A percentile compares a stretch with the other conserved stretches of the same genome.
Evolutionary conservation across 2,888 invertebrate genomes (phyloP).

Genomic region (Himalopsyche tibetana): DNA sequence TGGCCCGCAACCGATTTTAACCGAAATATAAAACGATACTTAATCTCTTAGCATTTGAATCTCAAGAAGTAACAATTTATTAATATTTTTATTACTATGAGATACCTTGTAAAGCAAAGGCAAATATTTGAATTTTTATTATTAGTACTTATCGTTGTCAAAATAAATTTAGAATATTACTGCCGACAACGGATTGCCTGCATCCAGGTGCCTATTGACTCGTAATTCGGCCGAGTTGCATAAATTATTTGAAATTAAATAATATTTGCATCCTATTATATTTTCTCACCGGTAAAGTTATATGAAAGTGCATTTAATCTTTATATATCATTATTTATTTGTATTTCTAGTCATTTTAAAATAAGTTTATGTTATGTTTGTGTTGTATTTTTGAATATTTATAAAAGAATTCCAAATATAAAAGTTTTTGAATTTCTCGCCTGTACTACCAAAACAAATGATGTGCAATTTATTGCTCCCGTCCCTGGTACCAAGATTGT

Average conservation of each 20-base stretch:
- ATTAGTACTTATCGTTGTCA: not conserved
- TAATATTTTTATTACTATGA: too few relatives aligned
- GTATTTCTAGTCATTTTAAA: slow-evolving; percentile 32
- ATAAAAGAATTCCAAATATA: slow-evolving; percentile 29
- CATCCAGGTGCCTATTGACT: not conserved
- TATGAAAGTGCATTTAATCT: not conserved
- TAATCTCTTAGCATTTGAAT: too few relatives aligned
- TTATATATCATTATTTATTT: slow-evolving; percentile 1
- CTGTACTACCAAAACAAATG: too few relatives aligned
- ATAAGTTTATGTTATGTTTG: slow-evolving; percentile 11
- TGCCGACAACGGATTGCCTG: not conserved
- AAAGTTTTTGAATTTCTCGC: not conserved
- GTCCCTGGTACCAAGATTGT: too few relatives aligned
- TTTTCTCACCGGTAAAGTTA: not conserved
- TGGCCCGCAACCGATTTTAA: too few relatives aligned
- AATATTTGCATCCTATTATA: not conserved
- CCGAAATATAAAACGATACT: too few relatives aligned
- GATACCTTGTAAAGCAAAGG: not conserved
- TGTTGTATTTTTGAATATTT: slow-evolving; percentile 32
- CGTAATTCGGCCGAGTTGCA: not conserved
- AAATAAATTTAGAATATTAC: not conserved
- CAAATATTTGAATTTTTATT: not conserved
- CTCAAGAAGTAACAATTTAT: too few relatives aligned
- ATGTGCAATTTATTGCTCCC: too few relatives aligned
- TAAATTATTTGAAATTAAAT: not conserved